Conservation (phyloP, 2,888 invertebrate genomes). For the Colletes collaris region DNA sequence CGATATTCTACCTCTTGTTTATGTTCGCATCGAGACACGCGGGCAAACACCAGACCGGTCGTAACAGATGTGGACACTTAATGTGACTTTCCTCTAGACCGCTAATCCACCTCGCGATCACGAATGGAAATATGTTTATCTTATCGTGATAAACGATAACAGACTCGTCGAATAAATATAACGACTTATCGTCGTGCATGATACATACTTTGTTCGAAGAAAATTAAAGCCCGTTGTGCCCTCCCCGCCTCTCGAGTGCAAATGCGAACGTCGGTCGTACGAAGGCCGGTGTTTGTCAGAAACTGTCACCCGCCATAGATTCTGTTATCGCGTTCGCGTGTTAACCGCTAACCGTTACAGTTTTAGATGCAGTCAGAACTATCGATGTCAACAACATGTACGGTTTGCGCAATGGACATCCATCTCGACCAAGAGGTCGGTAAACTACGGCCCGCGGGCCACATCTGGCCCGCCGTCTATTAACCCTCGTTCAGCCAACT, state of each 20-base stretch:
- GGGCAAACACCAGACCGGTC: conserved; percentile 9
- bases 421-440: neutral
- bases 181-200: conserved; percentile 18
- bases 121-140: conserved; percentile 40
- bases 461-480: too few species aligned
- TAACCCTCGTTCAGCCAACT: too few species aligned
- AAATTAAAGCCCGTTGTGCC: neutral
- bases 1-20: conserved; percentile 54
- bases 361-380: neutral
- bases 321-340: neutral
- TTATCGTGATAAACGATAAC: conserved; percentile 44
- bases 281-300: conserved; percentile 2
- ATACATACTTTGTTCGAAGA: neutral
- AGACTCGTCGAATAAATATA: conserved; percentile 13
- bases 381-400: neutral
- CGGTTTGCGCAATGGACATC: neutral
- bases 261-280: neutral
- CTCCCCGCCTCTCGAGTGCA: neutral
- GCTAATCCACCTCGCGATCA: conserved; percentile 18
- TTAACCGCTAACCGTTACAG: neutral
- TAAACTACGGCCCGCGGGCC: too few species aligned
- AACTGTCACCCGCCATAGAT: neutral
- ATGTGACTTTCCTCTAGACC: conserved; percentile 24
- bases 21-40: conserved; percentile 32
- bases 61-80: conserved; percentile 49